phyloP scores from a whole-genome alignment of 1,140 invertebrate genomes.

The Harpegnathos saltator region DNA sequence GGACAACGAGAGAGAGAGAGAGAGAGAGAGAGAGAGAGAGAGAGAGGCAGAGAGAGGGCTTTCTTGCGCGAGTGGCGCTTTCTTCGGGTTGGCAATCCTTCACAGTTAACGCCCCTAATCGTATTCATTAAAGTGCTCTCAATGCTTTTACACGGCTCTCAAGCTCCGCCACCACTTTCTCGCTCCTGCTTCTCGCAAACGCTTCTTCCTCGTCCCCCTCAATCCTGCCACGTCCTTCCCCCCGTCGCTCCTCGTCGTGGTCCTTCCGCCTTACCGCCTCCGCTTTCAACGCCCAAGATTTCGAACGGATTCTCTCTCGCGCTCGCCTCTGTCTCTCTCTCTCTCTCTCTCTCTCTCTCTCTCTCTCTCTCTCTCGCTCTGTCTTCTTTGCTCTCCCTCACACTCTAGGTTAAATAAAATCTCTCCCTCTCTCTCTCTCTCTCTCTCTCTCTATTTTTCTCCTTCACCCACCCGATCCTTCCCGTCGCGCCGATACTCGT shows the following conservation, averaged over 20 bases:
- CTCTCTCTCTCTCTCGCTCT: conserved; percentile 27
- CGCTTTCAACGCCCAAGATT: conserved; percentile 68
- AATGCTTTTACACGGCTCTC: conserved; percentile 82
- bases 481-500: not conserved
- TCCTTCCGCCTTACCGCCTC: conserved; percentile 63
- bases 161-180: conserved; percentile 67
- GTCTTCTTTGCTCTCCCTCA: conserved; percentile 4
- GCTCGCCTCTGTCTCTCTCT: conserved; percentile 46
- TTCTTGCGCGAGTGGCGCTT: conserved; percentile 70
- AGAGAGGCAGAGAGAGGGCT: conserved; percentile 49
- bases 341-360: conserved; percentile 6
- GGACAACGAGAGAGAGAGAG: conserved; percentile 34
- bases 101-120: conserved; percentile 83
- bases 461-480: not conserved
- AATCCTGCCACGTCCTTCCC: not conserved
- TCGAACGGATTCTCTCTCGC: conserved; percentile 67
- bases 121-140: conserved; percentile 85
- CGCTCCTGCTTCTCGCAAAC: conserved; percentile 69
- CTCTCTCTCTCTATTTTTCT: conserved; percentile 44
- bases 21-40: conserved; percentile 28
- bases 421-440: not conserved
- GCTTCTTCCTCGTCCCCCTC: conserved; percentile 56
- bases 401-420: conserved; percentile 31
- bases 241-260: conserved; percentile 44
- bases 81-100: conserved; percentile 80